Conservation (phyloP, 2,797 vertebrate species). For the Jordanella pulchra region DNA sequence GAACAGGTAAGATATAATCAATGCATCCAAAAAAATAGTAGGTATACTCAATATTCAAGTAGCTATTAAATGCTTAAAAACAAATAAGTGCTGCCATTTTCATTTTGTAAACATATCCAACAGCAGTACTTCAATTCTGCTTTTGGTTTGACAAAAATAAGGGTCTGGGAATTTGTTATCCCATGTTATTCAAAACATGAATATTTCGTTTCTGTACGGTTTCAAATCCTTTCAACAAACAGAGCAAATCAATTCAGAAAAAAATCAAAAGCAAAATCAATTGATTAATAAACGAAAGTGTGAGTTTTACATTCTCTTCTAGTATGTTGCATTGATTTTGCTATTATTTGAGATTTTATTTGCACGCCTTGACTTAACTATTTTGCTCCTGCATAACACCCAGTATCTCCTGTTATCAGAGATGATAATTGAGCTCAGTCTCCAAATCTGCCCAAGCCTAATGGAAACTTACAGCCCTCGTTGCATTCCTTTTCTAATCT, state of each 20-base stretch:
- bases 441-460: constrained; percentile 11
- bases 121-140: background rate
- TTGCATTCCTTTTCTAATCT: constrained; percentile 23
- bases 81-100: background rate
- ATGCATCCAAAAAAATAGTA: no score
- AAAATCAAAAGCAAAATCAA: no score
- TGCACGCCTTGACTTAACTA: background rate
- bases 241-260: no score
- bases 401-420: constrained; percentile 6
- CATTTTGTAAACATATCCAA: background rate
- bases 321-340: background rate
- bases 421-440: constrained; percentile 16
- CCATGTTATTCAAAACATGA: background rate
- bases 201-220: background rate
- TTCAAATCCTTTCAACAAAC: background rate
- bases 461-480: constrained; percentile 7
- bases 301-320: background rate
- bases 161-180: background rate
- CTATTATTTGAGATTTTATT: background rate
- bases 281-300: background rate
- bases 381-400: background rate
- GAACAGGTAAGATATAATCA: background rate
- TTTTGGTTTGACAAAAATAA: background rate
- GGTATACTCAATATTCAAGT: background rate
- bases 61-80: background rate